Evolutionary conservation across 30 jellyfish, hydroid and myxozoan genomes (phyloP), one percentile per base, ranked within the genome.

Genomic region (Chrysaora quinquecirrha): DNA sequence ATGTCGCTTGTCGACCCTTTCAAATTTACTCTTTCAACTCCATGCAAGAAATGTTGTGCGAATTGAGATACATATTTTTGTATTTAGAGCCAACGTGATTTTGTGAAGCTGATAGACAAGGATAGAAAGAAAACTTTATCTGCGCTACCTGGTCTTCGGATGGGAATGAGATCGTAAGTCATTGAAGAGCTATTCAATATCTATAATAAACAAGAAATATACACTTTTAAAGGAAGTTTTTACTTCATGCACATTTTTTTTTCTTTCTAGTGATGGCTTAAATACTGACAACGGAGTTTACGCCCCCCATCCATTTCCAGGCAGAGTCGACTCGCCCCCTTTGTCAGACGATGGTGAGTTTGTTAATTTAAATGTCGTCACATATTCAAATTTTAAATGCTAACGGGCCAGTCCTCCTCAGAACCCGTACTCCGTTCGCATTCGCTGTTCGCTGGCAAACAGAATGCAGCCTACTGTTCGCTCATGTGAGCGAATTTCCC

Each of bases 301-400:
- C 46, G 89, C 95, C 0, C 79, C 95, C n/a, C 89, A 85, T 35
- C 96, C 98, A 1, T 75, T 60, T 31, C 92, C 83, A 21, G 84
- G 86, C 28, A 78, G 68, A 34, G 75, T 77, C 6, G 98, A 91
- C 18, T 91, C 98, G 54, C 98, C 98, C 1, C 90, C 97, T 7
- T 56, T 75, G 14, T 85, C 98, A 16, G 98, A 91, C 35, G 96
- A 85, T 12, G 98, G 98, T 91, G 47, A 38, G 93, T 16, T 3
- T n/a, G n/a, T 29, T 19, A 71, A 3, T 1, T 1, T 9, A 3
- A 27, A 48, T 48, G n/a, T 48, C 62, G 12, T 48, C 12, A 48
- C 12, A 11, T 48, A n/a, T n/a, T 48, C 62, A n/a, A 48, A n/a
- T 48, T 12, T 48, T 12, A 48, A n/a, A n/a, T 48, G 12, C n/a